Evolutionary conservation across 2,113 vertebrate species (phyloP).

Genomic region (Epinephelus lanceolatus): DNA sequence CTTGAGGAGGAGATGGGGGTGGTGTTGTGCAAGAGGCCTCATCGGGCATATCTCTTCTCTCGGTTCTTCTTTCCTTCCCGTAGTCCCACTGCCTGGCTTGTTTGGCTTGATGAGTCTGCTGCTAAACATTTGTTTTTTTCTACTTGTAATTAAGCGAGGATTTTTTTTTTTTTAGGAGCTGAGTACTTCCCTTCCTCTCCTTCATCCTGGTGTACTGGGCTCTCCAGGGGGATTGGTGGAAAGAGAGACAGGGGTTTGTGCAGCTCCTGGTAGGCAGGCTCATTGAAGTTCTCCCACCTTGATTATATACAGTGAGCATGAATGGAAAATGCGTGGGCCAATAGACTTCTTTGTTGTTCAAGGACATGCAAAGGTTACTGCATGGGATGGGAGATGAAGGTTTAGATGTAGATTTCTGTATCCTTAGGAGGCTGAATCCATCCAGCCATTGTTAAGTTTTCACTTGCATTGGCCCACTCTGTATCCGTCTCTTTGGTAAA

Average conservation of each 20-base stretch:
- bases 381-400: constrained; percentile 50
- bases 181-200: constrained; percentile 56
- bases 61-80: constrained; percentile 29
- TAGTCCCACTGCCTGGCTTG: constrained; percentile 51
- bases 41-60: constrained; percentile 45
- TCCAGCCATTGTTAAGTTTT: constrained; percentile 28
- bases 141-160: constrained; percentile 70
- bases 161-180: constrained; percentile 28
- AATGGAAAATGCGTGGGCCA: constrained; percentile 72
- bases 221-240: constrained; percentile 66
- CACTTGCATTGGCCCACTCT: neutral
- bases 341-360: constrained; percentile 71
- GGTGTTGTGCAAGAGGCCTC: constrained; percentile 62
- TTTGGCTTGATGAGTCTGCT: constrained; percentile 65
- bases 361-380: constrained; percentile 74
- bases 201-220: constrained; percentile 30
- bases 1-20: constrained; percentile 65
- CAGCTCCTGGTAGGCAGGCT: constrained; percentile 57
- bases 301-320: constrained; percentile 70
- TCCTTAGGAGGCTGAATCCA: constrained; percentile 35
- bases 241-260: constrained; percentile 59
- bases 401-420: constrained; percentile 52
- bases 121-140: constrained; percentile 62
- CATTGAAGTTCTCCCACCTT: constrained; percentile 75
- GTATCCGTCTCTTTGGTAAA: neutral